These are phyloP conservation scores for Drosophila lacertosa DNA, from an alignment of 1,140 invertebrate species.

Conservation along the genomic window DNA sequence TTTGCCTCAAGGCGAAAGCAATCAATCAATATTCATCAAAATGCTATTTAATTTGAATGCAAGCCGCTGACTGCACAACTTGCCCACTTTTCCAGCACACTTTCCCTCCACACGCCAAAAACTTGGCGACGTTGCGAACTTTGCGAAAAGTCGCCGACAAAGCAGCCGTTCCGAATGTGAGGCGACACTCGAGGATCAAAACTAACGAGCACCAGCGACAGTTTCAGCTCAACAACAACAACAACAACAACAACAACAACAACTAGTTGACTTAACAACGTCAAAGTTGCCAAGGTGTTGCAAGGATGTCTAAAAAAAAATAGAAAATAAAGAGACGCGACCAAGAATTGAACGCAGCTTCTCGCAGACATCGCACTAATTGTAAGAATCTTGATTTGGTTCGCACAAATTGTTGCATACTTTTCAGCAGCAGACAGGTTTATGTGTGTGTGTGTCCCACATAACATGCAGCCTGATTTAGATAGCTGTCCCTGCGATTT, in stretches of 20 bases:
- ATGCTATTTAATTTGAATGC: constrained; percentile 77
- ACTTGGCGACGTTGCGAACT: constrained; percentile 68
- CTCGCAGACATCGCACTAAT: constrained; percentile 37
- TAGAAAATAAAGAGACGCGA: too few species aligned
- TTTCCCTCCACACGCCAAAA: constrained; percentile 36
- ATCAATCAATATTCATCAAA: constrained; percentile 81
- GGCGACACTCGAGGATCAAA: constrained; percentile 23
- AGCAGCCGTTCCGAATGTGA: constrained; percentile 30
- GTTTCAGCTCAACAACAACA: constrained; percentile 13
- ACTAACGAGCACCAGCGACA: constrained; percentile 40
- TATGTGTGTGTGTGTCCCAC: constrained; percentile 8
- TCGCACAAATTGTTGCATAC: constrained; percentile 37
- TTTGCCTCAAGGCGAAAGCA: constrained; percentile 72
- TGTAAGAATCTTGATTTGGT: constrained; percentile 30
- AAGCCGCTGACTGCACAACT: constrained; percentile 19
- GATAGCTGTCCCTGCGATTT: constrained; percentile 1
- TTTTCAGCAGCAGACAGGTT: background rate
- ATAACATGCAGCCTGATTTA: constrained; percentile 19
- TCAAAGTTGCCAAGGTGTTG: constrained; percentile 9
- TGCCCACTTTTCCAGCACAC: background rate
- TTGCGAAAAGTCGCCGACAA: constrained; percentile 60
- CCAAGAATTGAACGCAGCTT: constrained; percentile 5
- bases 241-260: background rate
- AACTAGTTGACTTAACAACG: constrained; percentile 35
- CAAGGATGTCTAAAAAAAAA: constrained; percentile 1